These are phyloP conservation scores for Battus philenor DNA, from an alignment of 1,140 invertebrate genomes.

Conservation along the genomic window DNA sequence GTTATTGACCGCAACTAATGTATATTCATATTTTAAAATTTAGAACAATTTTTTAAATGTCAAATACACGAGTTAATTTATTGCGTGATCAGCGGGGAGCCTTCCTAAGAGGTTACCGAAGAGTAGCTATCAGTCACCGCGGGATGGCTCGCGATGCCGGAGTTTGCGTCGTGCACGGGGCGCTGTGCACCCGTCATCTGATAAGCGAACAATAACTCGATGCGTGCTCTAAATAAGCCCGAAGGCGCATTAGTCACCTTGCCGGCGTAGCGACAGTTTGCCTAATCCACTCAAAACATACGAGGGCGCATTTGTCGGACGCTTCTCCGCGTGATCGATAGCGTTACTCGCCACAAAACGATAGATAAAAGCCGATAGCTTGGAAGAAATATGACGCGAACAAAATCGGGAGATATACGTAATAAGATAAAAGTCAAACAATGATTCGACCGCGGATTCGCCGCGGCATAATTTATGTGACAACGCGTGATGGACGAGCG, in stretches of 20 bases:
- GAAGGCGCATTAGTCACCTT: slow-evolving; percentile 56
- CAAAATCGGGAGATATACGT: slow-evolving; percentile 75
- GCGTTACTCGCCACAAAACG: slow-evolving; percentile 70
- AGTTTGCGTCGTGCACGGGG: slow-evolving; percentile 13
- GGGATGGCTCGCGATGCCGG: slow-evolving; percentile 29
- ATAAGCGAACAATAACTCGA: slow-evolving; percentile 67
- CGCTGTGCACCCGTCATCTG: slow-evolving; percentile 48
- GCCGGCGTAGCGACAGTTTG: slow-evolving; percentile 49
- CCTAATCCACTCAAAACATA: slow-evolving; percentile 72
- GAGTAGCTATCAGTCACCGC: slow-evolving; percentile 53
- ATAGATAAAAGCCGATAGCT: slow-evolving; percentile 74
- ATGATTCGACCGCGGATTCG: slow-evolving; percentile 74
- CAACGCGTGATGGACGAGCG: slow-evolving; percentile 74
- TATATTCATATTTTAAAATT: slow-evolving; percentile 54
- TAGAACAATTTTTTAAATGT: slow-evolving; percentile 51
- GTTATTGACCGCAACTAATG: slow-evolving; percentile 16
- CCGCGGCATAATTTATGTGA: slow-evolving; percentile 75
- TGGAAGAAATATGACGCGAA: slow-evolving; percentile 75
- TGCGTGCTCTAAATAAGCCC: slow-evolving; percentile 64
- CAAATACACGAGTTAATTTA: slow-evolving; percentile 61
- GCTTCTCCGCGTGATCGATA: slow-evolving; percentile 66
- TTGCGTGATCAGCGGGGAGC: slow-evolving; percentile 54
- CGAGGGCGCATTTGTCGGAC: slow-evolving; percentile 70
- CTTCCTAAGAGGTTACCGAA: slow-evolving; percentile 54
- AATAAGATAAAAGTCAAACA: slow-evolving; percentile 76